A percentile compares a stretch with the other conserved stretches of the same genome.
phyloP scores from a whole-genome alignment of 1,140 invertebrate genomes.

The Wasmannia auropunctata region DNA sequence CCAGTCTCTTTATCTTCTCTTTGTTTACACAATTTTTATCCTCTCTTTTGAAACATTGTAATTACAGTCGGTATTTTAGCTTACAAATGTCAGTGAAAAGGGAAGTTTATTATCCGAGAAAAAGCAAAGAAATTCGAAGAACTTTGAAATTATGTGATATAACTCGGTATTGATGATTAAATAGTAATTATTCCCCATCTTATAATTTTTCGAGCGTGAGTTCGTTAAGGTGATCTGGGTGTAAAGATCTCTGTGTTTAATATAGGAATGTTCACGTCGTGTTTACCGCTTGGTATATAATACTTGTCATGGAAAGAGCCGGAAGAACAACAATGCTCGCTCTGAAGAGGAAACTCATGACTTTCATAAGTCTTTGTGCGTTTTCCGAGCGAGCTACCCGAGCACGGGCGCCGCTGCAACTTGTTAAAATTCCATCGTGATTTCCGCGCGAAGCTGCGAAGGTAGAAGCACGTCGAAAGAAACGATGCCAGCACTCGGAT shows the following conservation, averaged over 20 bases:
- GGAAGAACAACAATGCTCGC: constrained; percentile 43
- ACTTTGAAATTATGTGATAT: neutral
- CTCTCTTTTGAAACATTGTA: constrained; percentile 7
- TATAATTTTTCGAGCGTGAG: constrained; percentile 20
- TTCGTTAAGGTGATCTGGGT: neutral
- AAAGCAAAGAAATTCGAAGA: constrained; percentile 9
- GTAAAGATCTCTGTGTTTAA: constrained; percentile 23
- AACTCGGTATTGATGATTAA: constrained; percentile 16
- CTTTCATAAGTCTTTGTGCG: constrained; percentile 66
- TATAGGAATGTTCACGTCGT: constrained; percentile 37
- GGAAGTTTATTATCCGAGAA: constrained; percentile 47
- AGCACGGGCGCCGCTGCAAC: constrained; percentile 51
- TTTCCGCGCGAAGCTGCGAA: constrained; percentile 57
- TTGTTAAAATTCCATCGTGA: constrained; percentile 73
- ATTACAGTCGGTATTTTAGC: constrained; percentile 26
- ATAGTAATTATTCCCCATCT: constrained; percentile 9
- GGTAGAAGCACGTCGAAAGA: constrained; percentile 58
- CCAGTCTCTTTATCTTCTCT: neutral
- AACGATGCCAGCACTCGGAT: constrained; percentile 67
- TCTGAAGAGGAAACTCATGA: constrained; percentile 55
- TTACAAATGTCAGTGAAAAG: constrained; percentile 28
- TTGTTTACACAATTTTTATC: constrained; percentile 25
- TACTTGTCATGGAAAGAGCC: constrained; percentile 33
- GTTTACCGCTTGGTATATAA: constrained; percentile 34
- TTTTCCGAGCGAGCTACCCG: constrained; percentile 26